Evolutionary conservation across 2,888 invertebrate genomes (phyloP), one percentile per base, ranked within the genome.

Genomic region (Aplocera efformata): DNA sequence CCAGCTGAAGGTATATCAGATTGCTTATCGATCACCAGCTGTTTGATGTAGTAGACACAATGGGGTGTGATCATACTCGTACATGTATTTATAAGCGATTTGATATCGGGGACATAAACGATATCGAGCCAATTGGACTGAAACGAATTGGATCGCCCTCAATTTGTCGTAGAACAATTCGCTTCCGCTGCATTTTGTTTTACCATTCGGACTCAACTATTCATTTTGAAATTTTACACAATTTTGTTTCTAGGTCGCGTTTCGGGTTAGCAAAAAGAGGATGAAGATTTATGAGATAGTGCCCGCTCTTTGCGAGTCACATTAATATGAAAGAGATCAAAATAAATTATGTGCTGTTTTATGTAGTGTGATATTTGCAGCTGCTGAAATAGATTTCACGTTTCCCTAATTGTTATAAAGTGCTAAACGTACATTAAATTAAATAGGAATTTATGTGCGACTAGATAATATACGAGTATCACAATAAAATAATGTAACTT

Each of bases 141-240:
- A 79, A 85, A 84, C 85, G 83, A 84, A 86, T 85, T 83, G 85
- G 77, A 75, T 81, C 79, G 84, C 82, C 80, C 86, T 84, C 86
- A 72, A 79, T 84, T 82, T 78, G 78, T 72, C 67, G 75, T 71
- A 67, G 60, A 69, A 70, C 77, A 73, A 72, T 66, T 63, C 69
- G 72, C 77, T 76, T 78, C 79, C 78, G 76, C 56, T 79, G 81
- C 81, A 79, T 78, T 80, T 82, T 75, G 74, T 79, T 79, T 75
- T 65, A 66, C 64, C 60, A 70, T 70, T 72, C 63, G 54, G 60
- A 62, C 55, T 52, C 51, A 53, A 46, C 51, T 57, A 71, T 67
- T 63, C 60, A 52, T 55, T 62, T 63, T 59, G 50, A 36, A 49
- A 36, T 53, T 58, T 53, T 58, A 48, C 41, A 51, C 50, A 29